Evolutionary conservation across 2,113 vertebrate species (phyloP).

Genomic region (Toxotes chatareus): DNA sequence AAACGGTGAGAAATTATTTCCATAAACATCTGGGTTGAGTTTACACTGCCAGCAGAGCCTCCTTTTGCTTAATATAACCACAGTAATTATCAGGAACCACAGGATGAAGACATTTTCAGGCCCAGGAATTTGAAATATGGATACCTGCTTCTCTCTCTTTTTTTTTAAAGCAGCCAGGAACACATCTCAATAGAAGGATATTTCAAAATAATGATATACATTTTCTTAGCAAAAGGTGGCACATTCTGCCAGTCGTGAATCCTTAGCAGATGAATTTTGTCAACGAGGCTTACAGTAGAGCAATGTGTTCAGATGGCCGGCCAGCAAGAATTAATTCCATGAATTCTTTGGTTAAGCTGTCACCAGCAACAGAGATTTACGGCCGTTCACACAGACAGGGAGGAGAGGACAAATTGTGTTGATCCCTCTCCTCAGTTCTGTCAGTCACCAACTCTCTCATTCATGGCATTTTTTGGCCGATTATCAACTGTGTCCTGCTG

Average conservation of each 20-base stretch:
- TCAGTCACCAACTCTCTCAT: conserved; percentile 54
- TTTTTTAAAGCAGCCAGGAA: conserved; percentile 5
- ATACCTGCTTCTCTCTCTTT: not conserved
- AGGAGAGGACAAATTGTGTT: conserved; percentile 49
- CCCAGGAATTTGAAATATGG: conserved; percentile 34
- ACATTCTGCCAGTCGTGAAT: conserved; percentile 9
- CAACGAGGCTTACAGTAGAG: conserved; percentile 31
- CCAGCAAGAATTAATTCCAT: conserved; percentile 56
- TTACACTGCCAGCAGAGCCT: conserved; percentile 38
- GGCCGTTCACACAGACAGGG: conserved; percentile 37
- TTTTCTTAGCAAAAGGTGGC: conserved; percentile 5
- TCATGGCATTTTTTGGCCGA: conserved; percentile 64
- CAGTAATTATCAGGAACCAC: conserved; percentile 33
- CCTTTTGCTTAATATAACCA: conserved; percentile 29
- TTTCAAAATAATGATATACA: conserved; percentile 2
- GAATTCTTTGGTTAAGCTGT: conserved; percentile 65
- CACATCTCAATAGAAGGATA: not conserved
- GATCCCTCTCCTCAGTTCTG: conserved; percentile 45
- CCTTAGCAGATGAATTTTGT: conserved; percentile 47
- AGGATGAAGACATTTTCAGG: conserved; percentile 21
- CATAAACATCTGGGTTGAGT: conserved; percentile 65
- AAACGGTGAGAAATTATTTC: conserved; percentile 38
- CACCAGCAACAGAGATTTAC: conserved; percentile 51
- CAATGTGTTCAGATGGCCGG: conserved; percentile 35
- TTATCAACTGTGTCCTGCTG: conserved; percentile 40